Evolutionary conservation across 2,888 invertebrate genomes (phyloP), one percentile per base, ranked within the genome.

Genomic region (Drosophila stalkeri): DNA sequence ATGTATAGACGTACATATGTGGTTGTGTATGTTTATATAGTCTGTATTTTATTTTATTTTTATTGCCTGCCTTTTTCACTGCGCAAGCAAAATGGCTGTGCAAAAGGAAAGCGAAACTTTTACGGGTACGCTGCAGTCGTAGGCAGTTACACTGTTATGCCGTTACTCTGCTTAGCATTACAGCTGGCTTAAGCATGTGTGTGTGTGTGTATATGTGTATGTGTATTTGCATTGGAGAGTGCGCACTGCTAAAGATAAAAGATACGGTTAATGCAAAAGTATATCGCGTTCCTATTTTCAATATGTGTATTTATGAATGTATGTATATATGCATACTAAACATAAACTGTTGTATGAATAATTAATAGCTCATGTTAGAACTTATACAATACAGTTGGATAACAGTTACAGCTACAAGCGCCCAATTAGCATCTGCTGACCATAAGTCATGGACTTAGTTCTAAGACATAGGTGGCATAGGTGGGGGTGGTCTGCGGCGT

Each of bases 21-120:
- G n/a, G 43, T 41, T 27, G 18, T 35, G 12, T 61, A 54, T 65
- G 43, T 49, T 63, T 65, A 46, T 59, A 57, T 75, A 63, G 72
- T 62, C 56, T 73, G 57, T 56, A 47, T 55, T 18, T 63, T 67
- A 35, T 62, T 73, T 56, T 57, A 61, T 57, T 43, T 70, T 16
- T 65, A 59, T 77, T 60, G 51, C 68, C 71, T 67, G 86, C 57
- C 76, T 80, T 73, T 65, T 88, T 86, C 27, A 82, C 82, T 90
- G 88, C 90, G 88, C 90, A 90, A 83, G 83, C 82, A 89, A 90
- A 90, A 89, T 87, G 37, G 37, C 59, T 89, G 81, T 79, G 88
- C 83, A 90, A 90, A 89, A 90, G 87, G 90, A 89, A 89, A 89
- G 88, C 88, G 88, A 89, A 89, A 90, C 69, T 83, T 85, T 82